Conservation (phyloP, 2,113 vertebrate species). For the Ctenomys sociabilis region DNA sequence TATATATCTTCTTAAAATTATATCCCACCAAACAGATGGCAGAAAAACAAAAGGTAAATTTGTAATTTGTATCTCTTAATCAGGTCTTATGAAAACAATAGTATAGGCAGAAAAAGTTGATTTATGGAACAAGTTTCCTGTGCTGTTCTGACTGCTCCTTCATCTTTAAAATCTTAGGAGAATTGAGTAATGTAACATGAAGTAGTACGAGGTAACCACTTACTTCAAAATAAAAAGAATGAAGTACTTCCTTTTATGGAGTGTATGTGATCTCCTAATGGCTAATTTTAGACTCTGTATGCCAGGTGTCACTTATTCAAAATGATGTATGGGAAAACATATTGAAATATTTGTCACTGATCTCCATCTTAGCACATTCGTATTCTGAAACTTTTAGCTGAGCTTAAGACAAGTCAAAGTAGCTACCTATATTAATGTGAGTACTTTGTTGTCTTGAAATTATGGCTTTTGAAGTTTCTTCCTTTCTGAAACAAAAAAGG, state of each 20-base stretch:
- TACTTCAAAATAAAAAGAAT: not conserved
- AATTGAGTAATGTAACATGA: not conserved
- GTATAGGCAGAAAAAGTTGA: not conserved
- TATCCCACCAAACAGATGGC: not conserved
- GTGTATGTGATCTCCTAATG: accelerated
- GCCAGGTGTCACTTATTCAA: not conserved
- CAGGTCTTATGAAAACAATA: too few relatives aligned
- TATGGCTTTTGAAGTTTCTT: constrained; percentile 88
- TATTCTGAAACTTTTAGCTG: constrained; percentile 66
- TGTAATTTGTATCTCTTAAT: not conserved
- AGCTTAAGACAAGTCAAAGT: constrained; percentile 73
- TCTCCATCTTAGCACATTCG: not conserved
- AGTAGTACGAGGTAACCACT: not conserved
- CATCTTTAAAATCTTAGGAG: not conserved
- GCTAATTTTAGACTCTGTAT: accelerated
- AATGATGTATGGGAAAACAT: not conserved
- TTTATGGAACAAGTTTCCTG: not conserved
- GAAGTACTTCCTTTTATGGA: not conserved
- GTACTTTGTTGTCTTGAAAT: constrained; percentile 87
- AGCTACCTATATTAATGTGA: constrained; percentile 77
- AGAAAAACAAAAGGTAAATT: not conserved
- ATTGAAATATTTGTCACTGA: not conserved
- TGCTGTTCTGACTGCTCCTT: not conserved
- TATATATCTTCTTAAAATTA: not conserved
- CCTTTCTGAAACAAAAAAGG: constrained; percentile 84